These are phyloP conservation scores for Catostomus latipinnis DNA, from an alignment of 2,797 vertebrate species.

Conservation along the genomic window DNA sequence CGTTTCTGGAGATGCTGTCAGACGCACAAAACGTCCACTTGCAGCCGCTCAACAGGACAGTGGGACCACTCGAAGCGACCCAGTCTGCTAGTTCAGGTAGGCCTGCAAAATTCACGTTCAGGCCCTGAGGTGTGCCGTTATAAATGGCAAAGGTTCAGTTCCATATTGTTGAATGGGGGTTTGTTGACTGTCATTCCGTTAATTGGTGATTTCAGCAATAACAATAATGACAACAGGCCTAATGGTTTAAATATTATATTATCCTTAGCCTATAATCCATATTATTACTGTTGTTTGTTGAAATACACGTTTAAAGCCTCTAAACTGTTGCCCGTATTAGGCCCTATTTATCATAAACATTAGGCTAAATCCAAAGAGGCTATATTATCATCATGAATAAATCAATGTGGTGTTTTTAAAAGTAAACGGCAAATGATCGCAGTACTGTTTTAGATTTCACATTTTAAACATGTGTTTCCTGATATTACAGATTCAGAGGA, in stretches of 20 bases:
- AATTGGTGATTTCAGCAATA: slow-evolving; percentile 10
- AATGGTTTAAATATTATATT: not conserved
- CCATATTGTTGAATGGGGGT: not conserved
- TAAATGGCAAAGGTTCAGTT: not conserved
- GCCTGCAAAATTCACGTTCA: not conserved
- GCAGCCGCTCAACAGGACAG: slow-evolving; percentile 85
- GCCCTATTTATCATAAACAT: not conserved
- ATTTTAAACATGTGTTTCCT: slow-evolving; percentile 16
- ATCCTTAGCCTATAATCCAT: not conserved
- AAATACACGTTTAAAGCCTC: not conserved
- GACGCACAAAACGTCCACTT: slow-evolving; percentile 90
- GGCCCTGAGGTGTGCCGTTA: not conserved
- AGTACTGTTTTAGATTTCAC: not conserved
- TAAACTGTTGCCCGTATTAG: not conserved
- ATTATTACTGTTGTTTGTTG: not conserved
- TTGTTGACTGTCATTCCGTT: not conserved
- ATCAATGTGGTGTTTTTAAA: not conserved
- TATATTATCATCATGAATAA: not conserved
- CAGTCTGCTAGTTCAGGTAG: slow-evolving; percentile 94
- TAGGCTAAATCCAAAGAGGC: not conserved
- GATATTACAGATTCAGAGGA: slow-evolving; percentile 91
- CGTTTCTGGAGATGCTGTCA: slow-evolving; percentile 92
- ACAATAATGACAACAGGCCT: slow-evolving; percentile 19
- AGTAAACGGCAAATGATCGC: not conserved
- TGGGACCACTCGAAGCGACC: slow-evolving; percentile 84